These are phyloP conservation scores for Pelochelys cantorii DNA, from an alignment of 2,797 vertebrate species.

Conservation along the genomic window DNA sequence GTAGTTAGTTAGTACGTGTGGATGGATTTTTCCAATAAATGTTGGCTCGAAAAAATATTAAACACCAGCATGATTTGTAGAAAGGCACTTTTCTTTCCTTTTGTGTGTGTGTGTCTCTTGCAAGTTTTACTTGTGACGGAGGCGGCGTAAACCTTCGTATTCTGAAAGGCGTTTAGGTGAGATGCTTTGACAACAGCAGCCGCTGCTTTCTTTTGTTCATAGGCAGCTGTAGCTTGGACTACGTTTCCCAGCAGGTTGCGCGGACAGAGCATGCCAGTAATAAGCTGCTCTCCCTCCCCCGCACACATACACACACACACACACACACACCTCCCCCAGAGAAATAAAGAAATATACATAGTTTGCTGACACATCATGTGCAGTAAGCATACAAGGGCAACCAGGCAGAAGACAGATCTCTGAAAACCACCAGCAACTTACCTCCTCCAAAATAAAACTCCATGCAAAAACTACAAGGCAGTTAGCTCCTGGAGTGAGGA, in stretches of 20 bases:
- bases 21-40: not conserved
- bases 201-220: conserved; percentile 44
- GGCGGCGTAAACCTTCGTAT: not conserved
- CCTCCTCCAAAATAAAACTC: conserved; percentile 3
- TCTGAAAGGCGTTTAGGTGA: not conserved
- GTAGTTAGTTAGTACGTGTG: rapidly evolving
- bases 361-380: conserved; percentile 23
- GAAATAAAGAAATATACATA: rapidly evolving
- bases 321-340: not conserved
- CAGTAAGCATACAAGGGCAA: not conserved
- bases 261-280: rapidly evolving
- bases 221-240: conserved; percentile 8
- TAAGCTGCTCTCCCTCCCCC: not conserved
- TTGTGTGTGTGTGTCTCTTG: not conserved
- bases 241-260: conserved; percentile 58
- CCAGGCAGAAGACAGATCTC: not conserved
- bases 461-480: rapidly evolving
- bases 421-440: not conserved
- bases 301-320: not conserved
- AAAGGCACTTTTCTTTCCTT: rapidly evolving
- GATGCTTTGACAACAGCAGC: not conserved
- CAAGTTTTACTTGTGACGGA: not conserved
- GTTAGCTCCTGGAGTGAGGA: not conserved
- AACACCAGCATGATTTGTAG: not conserved
- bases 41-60: not conserved